Evolutionary conservation across 2,888 invertebrate genomes (phyloP), one percentile per base, ranked within the genome.

Genomic region (Steromphala cineraria): DNA sequence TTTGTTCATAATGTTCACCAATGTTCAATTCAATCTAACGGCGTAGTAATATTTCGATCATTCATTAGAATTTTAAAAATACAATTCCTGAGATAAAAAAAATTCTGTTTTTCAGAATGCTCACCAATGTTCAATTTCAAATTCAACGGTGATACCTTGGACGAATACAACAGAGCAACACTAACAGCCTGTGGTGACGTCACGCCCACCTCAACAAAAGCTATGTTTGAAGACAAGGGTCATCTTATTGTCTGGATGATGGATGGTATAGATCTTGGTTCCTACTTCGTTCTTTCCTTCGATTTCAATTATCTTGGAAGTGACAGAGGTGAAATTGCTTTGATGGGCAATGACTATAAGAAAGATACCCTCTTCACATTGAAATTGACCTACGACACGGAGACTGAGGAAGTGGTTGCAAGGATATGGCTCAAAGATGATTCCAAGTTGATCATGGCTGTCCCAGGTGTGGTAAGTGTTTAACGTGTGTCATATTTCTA

Each of bases 101-200:
- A 46, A 10, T 13, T 46, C 7, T 8, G 4, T 46, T 10, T 83
- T 84, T 10, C 78, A 88, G 87, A 53, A 5, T 88, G 88, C 75
- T 77, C 77, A 17, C 83, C 88, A n/a, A 83, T 87, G 86, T 88
- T 87, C 67, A 85, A 86, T 71, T 88, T 87, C 78, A 83, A 80
- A 8, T 88, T 87, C 82, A 83, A 84, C 52, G 87, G 86, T 17
- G 83, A 87, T 67, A 87, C 87, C 53, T 81, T 87, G n/a, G 88
- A 88, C 67, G 84, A 82, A 19, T 84, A 83, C 74, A 88, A 88
- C 80, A 78, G 84, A 46, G 85, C 83, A 13, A 87, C 87, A 10
- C 85, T 87, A 75, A 80, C 84, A 19, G 81, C 86, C 0, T 86
- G 86, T 40, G 82, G 83, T 2, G 85, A 81, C 10, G 88, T 88